Conservation (phyloP, 2,888 invertebrate genomes). For the Calephelis perditalis region DNA sequence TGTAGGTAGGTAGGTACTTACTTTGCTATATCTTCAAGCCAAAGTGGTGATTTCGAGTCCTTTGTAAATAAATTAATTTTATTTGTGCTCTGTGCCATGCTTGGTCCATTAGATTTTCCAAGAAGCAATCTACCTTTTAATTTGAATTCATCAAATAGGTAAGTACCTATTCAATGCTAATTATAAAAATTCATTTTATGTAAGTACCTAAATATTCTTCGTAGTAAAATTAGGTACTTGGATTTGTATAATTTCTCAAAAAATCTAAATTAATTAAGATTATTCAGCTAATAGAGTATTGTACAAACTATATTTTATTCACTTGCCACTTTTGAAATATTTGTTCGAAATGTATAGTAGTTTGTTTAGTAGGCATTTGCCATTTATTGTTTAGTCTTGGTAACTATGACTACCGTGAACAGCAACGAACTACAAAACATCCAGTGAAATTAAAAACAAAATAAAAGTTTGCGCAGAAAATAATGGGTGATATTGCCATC, state of each 20-base stretch:
- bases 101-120: slow-evolving; percentile 34
- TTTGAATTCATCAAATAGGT: not conserved
- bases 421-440: not conserved
- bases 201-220: not conserved
- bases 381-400: slow-evolving; percentile 77
- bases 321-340: slow-evolving; percentile 70
- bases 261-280: not conserved
- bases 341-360: slow-evolving; percentile 33
- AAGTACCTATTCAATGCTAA: not conserved
- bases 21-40: slow-evolving; percentile 71
- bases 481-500: too few relatives aligned
- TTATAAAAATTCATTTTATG: not conserved
- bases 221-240: not conserved
- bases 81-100: slow-evolving; percentile 60
- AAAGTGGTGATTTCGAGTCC: slow-evolving; percentile 53
- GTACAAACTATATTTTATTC: slow-evolving; percentile 36
- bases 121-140: not conserved
- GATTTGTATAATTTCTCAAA: not conserved
- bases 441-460: too few relatives aligned
- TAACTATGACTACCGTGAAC: slow-evolving; percentile 44
- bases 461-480: too few relatives aligned
- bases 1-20: slow-evolving; percentile 38
- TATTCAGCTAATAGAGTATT: not conserved
- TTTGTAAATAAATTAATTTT: slow-evolving; percentile 49
- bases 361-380: slow-evolving; percentile 23